Base-by-base conservation (phyloP, 2,888 invertebrate genomes). In the Nymphalis polychloros region DNA sequence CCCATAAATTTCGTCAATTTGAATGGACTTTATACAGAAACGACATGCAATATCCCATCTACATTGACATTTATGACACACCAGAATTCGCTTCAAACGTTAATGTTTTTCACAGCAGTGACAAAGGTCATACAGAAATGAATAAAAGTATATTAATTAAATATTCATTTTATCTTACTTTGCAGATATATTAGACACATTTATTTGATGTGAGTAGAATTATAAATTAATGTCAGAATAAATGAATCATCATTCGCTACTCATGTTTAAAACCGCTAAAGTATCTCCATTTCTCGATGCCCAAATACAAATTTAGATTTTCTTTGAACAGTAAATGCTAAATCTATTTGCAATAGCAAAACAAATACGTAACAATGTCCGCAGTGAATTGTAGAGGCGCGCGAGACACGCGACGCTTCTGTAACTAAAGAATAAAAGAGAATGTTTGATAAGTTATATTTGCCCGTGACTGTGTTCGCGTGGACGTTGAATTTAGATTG, bases 291-390 rank as follows among this genome's bases (percentile, higher is more conserved):
- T 68, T 47, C 63, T 52, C 35, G 57, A 67, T 61, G 31, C 52
- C 64, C 62, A 65, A 48, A 63, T 72, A 48, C 65, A 66, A 67
- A 69, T 68, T 63, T 71, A 71, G 68, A 68, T 68, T 71, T 71
- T 65, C 70, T 71, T 65, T 59, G 68, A 63, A 68, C 68, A 55
- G 59, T 47, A 65, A 67, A 63, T 67, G 59, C 31, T 55, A 55
- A 67, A 52, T 67, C 68, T 71, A 71, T 71, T 71, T 71, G 65
- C 68, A 68, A 63, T 60, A 60, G 63, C 63, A 68, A 65, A 68
- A 65, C 63, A 65, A 70, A 60, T 64, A 67, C 35, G 41, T 57
- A 57, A 57, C 57, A 57, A 35, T 35, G 57, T 57, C 35, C 35
- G 19, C 35, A 35, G 48, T 27, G 48, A 19, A 67, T 57, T 55